Conservation (phyloP, 2,113 vertebrate species). For the Marcusenius ussheri region DNA sequence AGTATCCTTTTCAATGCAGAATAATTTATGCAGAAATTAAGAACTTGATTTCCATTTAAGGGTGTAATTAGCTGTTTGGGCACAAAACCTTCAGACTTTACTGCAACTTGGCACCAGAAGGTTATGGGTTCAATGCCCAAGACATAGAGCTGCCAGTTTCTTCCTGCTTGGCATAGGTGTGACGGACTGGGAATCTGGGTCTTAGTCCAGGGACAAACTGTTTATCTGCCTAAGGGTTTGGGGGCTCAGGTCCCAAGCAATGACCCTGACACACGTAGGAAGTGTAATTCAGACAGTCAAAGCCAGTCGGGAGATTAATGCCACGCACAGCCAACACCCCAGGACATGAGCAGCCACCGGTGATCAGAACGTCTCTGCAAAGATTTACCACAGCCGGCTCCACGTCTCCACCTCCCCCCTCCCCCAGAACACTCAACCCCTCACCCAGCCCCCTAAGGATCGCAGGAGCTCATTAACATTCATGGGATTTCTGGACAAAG, state of each 20-base stretch:
- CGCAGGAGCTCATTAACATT: constrained; percentile 43
- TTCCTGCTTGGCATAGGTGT: background rate
- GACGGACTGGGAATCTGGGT: background rate
- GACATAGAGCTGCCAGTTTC: background rate
- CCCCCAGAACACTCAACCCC: background rate
- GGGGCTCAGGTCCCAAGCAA: background rate
- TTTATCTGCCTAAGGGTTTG: background rate
- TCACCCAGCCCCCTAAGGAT: constrained; percentile 1
- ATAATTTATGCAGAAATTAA: background rate
- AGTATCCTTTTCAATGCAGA: background rate
- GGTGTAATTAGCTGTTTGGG: background rate
- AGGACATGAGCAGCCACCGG: background rate
- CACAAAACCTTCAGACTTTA: background rate
- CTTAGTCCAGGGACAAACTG: background rate
- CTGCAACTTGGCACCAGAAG: background rate
- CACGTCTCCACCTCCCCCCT: background rate
- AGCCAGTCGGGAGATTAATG: constrained; percentile 43
- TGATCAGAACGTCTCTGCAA: background rate
- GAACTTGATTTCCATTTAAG: background rate
- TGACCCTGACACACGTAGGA: background rate
- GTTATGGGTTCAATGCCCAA: background rate
- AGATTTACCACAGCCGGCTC: background rate
- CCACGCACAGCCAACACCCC: background rate
- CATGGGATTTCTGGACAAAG: constrained; percentile 45
- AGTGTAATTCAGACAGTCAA: constrained; percentile 36